Evolutionary conservation across 2,888 invertebrate species (phyloP).

Genomic region (Cataglyphis albicans): DNA sequence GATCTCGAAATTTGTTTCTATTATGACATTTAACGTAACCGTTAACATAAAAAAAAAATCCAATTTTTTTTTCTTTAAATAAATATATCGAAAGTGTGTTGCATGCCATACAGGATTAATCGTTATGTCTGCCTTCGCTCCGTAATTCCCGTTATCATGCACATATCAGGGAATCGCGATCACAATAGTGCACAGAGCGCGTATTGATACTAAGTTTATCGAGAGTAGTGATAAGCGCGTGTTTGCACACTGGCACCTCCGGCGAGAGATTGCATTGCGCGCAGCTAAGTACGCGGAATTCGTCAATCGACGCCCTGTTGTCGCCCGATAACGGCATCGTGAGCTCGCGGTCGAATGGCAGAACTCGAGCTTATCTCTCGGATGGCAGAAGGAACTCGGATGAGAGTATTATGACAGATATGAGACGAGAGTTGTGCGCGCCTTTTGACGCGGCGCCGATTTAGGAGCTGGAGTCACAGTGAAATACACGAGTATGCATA

Average conservation of each 20-base stretch:
- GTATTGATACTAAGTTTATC: conserved; percentile 53
- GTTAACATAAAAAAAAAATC: neutral
- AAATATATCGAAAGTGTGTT: neutral
- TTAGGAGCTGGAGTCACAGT: conserved; percentile 27
- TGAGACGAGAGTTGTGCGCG: conserved; percentile 56
- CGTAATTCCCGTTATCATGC: conserved; percentile 20
- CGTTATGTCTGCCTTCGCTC: neutral
- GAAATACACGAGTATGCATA: conserved; percentile 8
- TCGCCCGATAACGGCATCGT: conserved; percentile 42
- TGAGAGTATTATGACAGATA: conserved; percentile 72
- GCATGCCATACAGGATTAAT: neutral
- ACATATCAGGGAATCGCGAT: conserved; percentile 43
- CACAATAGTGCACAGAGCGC: conserved; percentile 45
- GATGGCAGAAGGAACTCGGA: conserved; percentile 70
- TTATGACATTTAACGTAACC: neutral
- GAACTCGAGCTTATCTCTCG: conserved; percentile 60
- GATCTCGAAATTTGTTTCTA: neutral
- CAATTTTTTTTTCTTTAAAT: conserved; percentile 3
- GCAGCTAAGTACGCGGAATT: conserved; percentile 56
- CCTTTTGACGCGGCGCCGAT: conserved; percentile 49
- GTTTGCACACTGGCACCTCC: conserved; percentile 51
- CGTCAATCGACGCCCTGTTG: conserved; percentile 55
- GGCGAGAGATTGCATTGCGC: conserved; percentile 57
- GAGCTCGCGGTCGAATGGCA: conserved; percentile 49
- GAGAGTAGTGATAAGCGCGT: conserved; percentile 44